Base-by-base conservation (phyloP, 2,113 vertebrate genomes). In the Salvelinus alpinus region DNA sequence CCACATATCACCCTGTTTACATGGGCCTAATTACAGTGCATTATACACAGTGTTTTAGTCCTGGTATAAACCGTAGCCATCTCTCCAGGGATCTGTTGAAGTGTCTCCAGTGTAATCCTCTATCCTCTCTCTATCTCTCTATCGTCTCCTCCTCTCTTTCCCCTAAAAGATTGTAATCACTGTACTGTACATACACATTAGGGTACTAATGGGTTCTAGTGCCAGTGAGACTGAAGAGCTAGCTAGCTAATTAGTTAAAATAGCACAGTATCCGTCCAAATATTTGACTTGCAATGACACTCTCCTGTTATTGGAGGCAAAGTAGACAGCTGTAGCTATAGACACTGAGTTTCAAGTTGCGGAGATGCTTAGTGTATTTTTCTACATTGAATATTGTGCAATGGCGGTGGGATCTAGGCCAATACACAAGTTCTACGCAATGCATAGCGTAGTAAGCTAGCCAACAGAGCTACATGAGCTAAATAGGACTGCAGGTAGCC, bases 261-360 rank as follows among this genome's bases (percentile, higher is more conserved):
- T 70, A 80, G 20, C 22, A 48, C 68, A 29, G 83, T 84, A 81
- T 72, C 73, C 76, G 82, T 74, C 72, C 79, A 80, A 83, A 86
- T 84, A 88, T 86, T 82, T 86, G 71, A 78, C 81, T 84, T 85
- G 65, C 67, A 70, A 64, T 71, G 74, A 81, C 73, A 25, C 74
- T 76, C 14, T 54, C 51, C 4, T 8, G 70, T 18, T 27, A 20
- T 11, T 27, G 7, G 68, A 79, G n/a, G 68, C 7, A 47, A 70
- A 44, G 16, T 12, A 48, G 29, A 34, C 9, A 20, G 29, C 65
- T 34, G 66, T 38, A 3, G 51, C 13, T 4, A 24, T 5, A 62
- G 59, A 22, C 1, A 4, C 51, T 22, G n/a, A n/a, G 59, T 7
- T 60, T 22, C 59, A 60, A 22, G 59, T 20, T 60, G n/a, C 5